Conservation (phyloP, 2,797 vertebrate genomes). For the Remorina albescens region DNA sequence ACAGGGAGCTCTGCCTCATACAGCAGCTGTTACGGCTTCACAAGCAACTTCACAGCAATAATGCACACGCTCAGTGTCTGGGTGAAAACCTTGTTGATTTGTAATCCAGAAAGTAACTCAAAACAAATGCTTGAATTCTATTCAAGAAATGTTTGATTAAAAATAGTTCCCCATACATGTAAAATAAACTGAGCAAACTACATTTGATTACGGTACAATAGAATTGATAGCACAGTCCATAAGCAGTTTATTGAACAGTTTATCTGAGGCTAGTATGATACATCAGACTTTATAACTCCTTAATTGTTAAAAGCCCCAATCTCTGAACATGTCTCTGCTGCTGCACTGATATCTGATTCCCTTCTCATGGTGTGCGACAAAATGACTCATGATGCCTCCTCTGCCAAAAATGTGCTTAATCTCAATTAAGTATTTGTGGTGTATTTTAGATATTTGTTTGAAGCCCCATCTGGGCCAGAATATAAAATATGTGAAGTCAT, state of each 20-base stretch:
- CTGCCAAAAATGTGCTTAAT: constrained; percentile 18
- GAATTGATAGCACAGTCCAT: constrained; percentile 1
- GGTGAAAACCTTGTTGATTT: constrained; percentile 4
- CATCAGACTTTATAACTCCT: too few relatives aligned
- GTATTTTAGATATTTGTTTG: constrained; percentile 16
- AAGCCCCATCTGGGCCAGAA: neutral
- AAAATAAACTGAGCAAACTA: too few relatives aligned
- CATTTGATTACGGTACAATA: neutral
- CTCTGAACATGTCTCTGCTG: constrained; percentile 12
- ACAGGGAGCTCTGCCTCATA: constrained; percentile 6
- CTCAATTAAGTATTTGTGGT: constrained; percentile 2
- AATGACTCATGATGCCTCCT: constrained; percentile 36
- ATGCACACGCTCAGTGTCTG: constrained; percentile 4
- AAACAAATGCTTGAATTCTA: too few relatives aligned
- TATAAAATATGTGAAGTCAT: neutral
- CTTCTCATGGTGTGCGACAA: constrained; percentile 17
- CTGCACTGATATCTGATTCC: constrained; percentile 16
- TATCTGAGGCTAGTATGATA: constrained; percentile 32
- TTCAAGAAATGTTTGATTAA: too few relatives aligned
- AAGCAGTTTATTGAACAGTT: constrained; percentile 1
- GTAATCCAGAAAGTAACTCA: constrained; percentile 1
- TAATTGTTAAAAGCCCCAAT: neutral
- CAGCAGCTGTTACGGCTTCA: constrained; percentile 16
- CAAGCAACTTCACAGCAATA: constrained; percentile 8
- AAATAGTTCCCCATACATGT: too few relatives aligned